These are phyloP conservation scores for Tinea pellionella DNA, from an alignment of 2,888 invertebrate genomes.

Conservation along the genomic window DNA sequence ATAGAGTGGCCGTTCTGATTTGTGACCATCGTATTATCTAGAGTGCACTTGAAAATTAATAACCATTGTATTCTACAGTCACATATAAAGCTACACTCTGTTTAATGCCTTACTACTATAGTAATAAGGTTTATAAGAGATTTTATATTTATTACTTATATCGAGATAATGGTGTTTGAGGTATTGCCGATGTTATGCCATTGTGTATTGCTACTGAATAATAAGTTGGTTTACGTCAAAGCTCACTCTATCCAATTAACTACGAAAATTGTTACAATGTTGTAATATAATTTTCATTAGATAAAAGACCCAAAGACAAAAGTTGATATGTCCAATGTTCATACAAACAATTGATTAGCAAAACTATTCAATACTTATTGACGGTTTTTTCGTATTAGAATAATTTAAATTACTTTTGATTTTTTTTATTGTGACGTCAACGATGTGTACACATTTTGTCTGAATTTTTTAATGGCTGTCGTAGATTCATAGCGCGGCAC, in stretches of 20 bases:
- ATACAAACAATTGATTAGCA: not conserved
- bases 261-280: not conserved
- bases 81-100: not conserved
- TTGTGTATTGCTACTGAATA: conserved; percentile 3
- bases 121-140: not conserved
- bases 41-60: conserved; percentile 61
- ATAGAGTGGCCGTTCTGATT: conserved; percentile 25
- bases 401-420: no score
- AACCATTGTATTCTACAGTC: conserved; percentile 25
- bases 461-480: no score
- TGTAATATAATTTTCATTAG: no score
- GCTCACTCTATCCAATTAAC: not conserved
- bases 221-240: not conserved
- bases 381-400: not conserved
- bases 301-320: no score
- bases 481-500: no score
- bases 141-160: not conserved
- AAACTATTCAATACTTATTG: not conserved
- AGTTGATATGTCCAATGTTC: no score
- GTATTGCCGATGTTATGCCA: not conserved
- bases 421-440: no score
- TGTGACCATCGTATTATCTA: conserved; percentile 59
- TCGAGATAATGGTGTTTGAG: not conserved
- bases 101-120: not conserved
- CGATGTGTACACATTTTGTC: no score